These are phyloP conservation scores for Cyaniris semiargus DNA, from an alignment of 2,888 invertebrate genomes.

Conservation along the genomic window DNA sequence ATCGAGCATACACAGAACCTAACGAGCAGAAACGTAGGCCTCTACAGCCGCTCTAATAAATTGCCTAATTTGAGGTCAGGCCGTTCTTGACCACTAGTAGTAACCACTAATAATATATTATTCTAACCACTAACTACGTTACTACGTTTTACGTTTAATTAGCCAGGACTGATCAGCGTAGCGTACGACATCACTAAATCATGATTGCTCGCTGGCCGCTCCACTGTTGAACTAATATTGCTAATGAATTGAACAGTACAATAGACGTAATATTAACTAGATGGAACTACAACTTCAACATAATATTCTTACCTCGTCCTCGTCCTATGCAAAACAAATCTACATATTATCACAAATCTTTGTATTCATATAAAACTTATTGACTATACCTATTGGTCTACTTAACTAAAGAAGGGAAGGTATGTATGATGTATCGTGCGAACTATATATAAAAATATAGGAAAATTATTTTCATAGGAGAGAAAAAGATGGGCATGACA, in stretches of 20 bases:
- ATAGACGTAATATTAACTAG: not conserved
- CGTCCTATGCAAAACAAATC: slow-evolving; percentile 24
- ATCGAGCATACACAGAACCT: slow-evolving; percentile 22
- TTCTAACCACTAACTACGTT: slow-evolving; percentile 26
- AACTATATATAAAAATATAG: slow-evolving; percentile 6
- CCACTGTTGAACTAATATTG: not conserved
- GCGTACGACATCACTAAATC: slow-evolving; percentile 30
- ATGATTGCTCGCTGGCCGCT: slow-evolving; percentile 3
- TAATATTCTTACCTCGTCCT: slow-evolving; percentile 28
- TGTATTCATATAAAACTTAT: not conserved
- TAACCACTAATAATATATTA: not conserved
- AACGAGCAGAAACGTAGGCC: slow-evolving; percentile 25
- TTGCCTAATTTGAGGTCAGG: not conserved
- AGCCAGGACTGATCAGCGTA: slow-evolving; percentile 21
- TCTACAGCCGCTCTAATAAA: slow-evolving; percentile 13
- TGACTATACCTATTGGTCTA: not conserved
- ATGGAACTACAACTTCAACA: slow-evolving; percentile 3
- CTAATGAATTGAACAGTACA: slow-evolving; percentile 11
- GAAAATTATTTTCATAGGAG: not conserved
- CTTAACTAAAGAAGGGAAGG: slow-evolving; percentile 16
- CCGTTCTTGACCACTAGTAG: not conserved
- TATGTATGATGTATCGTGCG: slow-evolving; percentile 25
- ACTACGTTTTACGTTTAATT: slow-evolving; percentile 26
- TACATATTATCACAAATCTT: slow-evolving; percentile 23
- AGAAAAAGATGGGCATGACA: slow-evolving; percentile 56